phyloP scores from a whole-genome alignment of 2,797 vertebrate species.

The Poeciliopsis infans region DNA sequence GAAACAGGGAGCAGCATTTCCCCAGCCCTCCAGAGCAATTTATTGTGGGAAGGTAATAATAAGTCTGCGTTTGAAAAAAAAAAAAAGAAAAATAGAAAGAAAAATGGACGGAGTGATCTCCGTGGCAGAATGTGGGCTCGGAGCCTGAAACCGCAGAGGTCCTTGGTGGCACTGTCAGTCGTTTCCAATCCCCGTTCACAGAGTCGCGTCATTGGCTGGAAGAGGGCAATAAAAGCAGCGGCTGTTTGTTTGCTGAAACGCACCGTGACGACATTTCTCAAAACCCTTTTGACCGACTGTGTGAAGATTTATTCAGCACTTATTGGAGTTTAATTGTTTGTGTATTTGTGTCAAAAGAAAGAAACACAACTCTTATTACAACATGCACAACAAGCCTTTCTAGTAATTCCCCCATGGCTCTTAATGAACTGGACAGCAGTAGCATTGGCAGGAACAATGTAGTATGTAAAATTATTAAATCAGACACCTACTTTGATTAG shows the following conservation, averaged over 20 bases:
- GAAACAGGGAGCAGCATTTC: constrained; percentile 69
- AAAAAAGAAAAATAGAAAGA: too few relatives aligned
- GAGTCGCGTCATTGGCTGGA: constrained; percentile 58
- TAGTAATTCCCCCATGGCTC: neutral
- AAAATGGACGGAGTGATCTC: constrained; percentile 72
- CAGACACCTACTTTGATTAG: neutral
- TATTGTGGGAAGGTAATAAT: constrained; percentile 87
- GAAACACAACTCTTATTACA: neutral
- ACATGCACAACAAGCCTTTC: neutral
- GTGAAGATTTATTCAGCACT: neutral
- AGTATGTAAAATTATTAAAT: neutral
- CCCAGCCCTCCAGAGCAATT: constrained; percentile 79
- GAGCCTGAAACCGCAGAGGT: constrained; percentile 76
- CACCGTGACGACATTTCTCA: neutral
- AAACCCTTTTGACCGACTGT: constrained; percentile 1
- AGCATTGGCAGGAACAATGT: neutral
- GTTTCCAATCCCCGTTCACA: constrained; percentile 65
- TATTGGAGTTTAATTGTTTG: neutral
- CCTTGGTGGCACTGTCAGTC: constrained; percentile 66
- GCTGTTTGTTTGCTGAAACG: constrained; percentile 24
- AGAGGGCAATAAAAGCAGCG: constrained; percentile 47
- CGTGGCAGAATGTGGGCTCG: constrained; percentile 71
- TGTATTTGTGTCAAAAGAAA: neutral
- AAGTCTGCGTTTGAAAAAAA: constrained; percentile 78
- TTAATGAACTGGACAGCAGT: neutral